A percentile compares a stretch with the other conserved stretches of the same genome.
Evolutionary conservation across 2,113 vertebrate genomes (phyloP).

Genomic region (Lagenorhynchus albirostris): DNA sequence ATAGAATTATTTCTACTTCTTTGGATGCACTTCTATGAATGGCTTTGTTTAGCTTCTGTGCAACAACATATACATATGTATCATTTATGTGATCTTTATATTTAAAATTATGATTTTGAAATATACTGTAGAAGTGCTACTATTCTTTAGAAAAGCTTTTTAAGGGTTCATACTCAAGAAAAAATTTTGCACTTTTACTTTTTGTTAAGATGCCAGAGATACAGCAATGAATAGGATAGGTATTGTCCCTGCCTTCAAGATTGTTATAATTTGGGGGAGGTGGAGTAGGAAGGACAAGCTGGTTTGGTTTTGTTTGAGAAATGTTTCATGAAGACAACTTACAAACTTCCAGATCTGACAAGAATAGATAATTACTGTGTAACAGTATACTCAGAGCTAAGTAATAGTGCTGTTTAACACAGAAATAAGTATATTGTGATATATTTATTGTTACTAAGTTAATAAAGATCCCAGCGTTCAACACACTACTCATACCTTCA

Average conservation of each 20-base stretch:
- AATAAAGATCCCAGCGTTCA: not conserved
- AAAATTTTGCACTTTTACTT: not conserved
- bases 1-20: not conserved
- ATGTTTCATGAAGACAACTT: slow-evolving; percentile 2
- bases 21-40: not conserved
- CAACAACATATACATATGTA: not conserved
- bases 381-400: not conserved
- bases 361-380: not conserved
- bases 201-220: not conserved
- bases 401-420: not conserved
- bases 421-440: not conserved
- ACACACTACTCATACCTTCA: not conserved
- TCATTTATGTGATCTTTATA: not conserved
- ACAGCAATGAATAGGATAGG: not conserved
- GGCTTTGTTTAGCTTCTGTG: not conserved
- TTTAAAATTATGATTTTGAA: not conserved
- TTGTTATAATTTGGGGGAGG: not conserved
- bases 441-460: not conserved
- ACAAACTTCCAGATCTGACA: not conserved
- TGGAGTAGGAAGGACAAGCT: not conserved
- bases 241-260: not conserved
- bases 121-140: not conserved
- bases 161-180: not conserved
- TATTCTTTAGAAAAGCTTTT: not conserved
- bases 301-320: slow-evolving; percentile 40